phyloP scores from a whole-genome alignment of 2,113 vertebrate species.

The Xiphophorus maculatus region DNA sequence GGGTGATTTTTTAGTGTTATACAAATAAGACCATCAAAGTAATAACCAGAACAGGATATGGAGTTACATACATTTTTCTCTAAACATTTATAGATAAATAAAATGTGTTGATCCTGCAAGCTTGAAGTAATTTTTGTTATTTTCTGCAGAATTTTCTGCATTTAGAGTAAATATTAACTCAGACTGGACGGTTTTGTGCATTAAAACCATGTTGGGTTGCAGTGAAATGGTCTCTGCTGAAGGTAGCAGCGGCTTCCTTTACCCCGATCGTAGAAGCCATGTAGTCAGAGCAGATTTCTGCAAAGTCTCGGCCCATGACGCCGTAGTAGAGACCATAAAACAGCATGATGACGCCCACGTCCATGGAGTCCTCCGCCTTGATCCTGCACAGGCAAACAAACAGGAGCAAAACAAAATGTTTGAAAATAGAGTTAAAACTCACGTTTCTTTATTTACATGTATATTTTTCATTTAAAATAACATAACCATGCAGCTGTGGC shows the following conservation, averaged over 20 bases:
- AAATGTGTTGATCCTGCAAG: background rate
- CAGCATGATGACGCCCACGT: conserved; percentile 76
- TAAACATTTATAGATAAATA: background rate
- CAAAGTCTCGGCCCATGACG: conserved; percentile 77
- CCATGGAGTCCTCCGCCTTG: conserved; percentile 77
- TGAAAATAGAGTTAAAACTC: background rate
- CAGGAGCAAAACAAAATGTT: background rate
- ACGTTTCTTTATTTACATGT: no score
- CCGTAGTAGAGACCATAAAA: conserved; percentile 80
- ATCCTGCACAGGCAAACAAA: conserved; percentile 54
- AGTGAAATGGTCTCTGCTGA: background rate
- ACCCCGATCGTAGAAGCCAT: conserved; percentile 78
- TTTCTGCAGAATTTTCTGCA: background rate
- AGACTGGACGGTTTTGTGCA: background rate
- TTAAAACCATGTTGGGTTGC: background rate
- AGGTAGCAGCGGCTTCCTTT: background rate
- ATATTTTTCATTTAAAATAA: no score
- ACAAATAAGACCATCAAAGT: background rate
- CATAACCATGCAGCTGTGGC: no score
- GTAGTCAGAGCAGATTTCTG: conserved; percentile 81
- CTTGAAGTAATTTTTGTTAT: background rate
- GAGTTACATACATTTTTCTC: no score
- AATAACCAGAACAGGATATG: no score
- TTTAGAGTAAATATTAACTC: background rate
- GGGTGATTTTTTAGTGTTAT: background rate